Evolutionary conservation across 2,113 vertebrate species (phyloP).

Genomic region (Chionodraco myersi): DNA sequence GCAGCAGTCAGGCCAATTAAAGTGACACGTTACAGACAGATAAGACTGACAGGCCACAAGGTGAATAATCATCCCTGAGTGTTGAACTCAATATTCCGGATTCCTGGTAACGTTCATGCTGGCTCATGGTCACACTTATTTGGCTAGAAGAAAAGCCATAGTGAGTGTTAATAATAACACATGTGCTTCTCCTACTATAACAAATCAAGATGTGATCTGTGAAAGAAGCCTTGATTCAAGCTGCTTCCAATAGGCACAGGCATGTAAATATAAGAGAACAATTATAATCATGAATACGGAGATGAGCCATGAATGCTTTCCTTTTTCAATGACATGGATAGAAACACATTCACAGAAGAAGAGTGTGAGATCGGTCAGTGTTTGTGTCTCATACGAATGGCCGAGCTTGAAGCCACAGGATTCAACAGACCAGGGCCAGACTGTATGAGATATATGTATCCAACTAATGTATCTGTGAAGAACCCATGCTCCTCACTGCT

Average conservation of each 20-base stretch:
- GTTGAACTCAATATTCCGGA: too few relatives aligned
- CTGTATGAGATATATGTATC: not conserved
- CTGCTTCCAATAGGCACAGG: not conserved
- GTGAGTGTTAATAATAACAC: not conserved
- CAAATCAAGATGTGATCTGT: not conserved
- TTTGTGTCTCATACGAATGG: not conserved
- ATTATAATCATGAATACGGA: too few relatives aligned
- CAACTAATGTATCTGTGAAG: constrained; percentile 32
- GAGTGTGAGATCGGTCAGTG: not conserved
- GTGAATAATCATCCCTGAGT: not conserved
- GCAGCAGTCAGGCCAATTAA: too few relatives aligned
- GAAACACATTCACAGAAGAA: not conserved
- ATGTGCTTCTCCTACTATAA: not conserved
- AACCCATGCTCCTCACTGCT: constrained; percentile 22
- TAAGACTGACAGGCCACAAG: not conserved
- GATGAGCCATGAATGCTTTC: too few relatives aligned
- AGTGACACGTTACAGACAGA: not conserved
- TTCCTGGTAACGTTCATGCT: too few relatives aligned
- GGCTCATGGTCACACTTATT: too few relatives aligned
- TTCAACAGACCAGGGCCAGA: constrained; percentile 5
- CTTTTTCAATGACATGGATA: too few relatives aligned
- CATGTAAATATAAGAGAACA: too few relatives aligned
- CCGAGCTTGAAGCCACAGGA: not conserved
- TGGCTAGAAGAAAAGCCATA: not conserved
- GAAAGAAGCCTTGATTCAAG: not conserved